Conservation (phyloP, 1,140 invertebrate species). For the Philopotamus ludificatus region DNA sequence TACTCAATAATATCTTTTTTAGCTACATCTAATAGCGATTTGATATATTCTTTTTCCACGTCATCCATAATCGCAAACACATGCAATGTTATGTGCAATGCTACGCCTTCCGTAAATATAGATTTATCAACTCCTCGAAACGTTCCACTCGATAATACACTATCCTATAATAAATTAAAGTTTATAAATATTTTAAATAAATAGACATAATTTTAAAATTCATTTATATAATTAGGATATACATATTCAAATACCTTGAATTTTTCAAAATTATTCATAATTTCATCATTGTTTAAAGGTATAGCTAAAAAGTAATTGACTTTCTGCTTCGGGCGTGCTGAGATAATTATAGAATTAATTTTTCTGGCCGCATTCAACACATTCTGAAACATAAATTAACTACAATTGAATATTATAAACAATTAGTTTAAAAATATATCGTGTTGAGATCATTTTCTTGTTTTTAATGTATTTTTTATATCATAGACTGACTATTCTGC, state of each 20-base stretch:
- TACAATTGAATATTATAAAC: conserved; percentile 4
- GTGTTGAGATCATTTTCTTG: too few species aligned
- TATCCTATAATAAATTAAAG: conserved; percentile 24
- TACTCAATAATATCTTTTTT: conserved; percentile 35
- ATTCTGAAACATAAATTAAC: conserved; percentile 23
- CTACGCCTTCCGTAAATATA: conserved; percentile 29
- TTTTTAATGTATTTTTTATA: too few species aligned
- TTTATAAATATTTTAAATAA: conserved; percentile 1
- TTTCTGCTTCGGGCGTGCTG: conserved; percentile 31
- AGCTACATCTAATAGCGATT: conserved; percentile 32
- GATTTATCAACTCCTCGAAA: conserved; percentile 21
- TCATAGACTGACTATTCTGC: too few species aligned
- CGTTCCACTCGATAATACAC: conserved; percentile 15
- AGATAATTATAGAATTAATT: conserved; percentile 35
- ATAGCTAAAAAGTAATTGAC: conserved; percentile 39
- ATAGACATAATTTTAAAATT: neutral
- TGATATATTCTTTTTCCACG: conserved; percentile 32
- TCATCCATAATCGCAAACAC: conserved; percentile 35
- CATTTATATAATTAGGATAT: neutral
- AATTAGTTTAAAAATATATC: neutral
- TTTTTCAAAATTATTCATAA: conserved; percentile 21
- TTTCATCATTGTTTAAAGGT: conserved; percentile 23
- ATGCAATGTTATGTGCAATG: conserved; percentile 36
- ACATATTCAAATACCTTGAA: conserved; percentile 31
- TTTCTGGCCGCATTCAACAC: conserved; percentile 28